Base-by-base conservation (phyloP, 2,888 invertebrate genomes). In the Mimas tiliae region DNA sequence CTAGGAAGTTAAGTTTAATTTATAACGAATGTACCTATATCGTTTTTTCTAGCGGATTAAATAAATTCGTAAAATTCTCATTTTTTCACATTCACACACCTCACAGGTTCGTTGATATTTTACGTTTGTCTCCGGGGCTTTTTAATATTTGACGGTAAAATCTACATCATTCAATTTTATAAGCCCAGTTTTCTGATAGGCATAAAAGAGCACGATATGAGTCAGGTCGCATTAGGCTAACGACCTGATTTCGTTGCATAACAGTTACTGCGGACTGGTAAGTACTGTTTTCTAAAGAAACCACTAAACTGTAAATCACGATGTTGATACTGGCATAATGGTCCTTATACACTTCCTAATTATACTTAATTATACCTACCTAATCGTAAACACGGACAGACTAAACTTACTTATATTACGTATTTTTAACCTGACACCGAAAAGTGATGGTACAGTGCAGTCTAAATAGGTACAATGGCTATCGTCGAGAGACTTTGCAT, bases 201-300 rank as follows among this genome's bases (percentile, higher is more conserved):
- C 14, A 14, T 58, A 19, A 42, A 42, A 12, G 58, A 19, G 38
- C 58, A 55, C 34, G 16, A 9, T 38, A n/a, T n/a, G 19, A 38
- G 42, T 42, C 12, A 42, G 11, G n/a, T 19, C 19, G 19, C 19
- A 42, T 58, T 55, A 55, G 38, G 38, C 12, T 42, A 42, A 58
- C 16, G 58, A 58, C 58, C 58, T 58, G 58, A 58, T 58, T 58
- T 58, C 42, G 16, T 58, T 58, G 19, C 58, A 58, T 42, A 58
- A 58, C 42, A 12, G 19, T 58, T 19, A 19, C 11, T 19, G 19
- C 6, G 12, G 42, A 19, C 19, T 50, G 9, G 42, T n/a, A 53
- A 8, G 42, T n/a, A 53, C 53, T 50, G 9, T 58, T 12, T 58
- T 19, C 42, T 58, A 19, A 42, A n/a, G n/a, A n/a, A n/a, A 42